Conservation (phyloP, 2,797 vertebrate species). For the Euthynnus affinis region DNA sequence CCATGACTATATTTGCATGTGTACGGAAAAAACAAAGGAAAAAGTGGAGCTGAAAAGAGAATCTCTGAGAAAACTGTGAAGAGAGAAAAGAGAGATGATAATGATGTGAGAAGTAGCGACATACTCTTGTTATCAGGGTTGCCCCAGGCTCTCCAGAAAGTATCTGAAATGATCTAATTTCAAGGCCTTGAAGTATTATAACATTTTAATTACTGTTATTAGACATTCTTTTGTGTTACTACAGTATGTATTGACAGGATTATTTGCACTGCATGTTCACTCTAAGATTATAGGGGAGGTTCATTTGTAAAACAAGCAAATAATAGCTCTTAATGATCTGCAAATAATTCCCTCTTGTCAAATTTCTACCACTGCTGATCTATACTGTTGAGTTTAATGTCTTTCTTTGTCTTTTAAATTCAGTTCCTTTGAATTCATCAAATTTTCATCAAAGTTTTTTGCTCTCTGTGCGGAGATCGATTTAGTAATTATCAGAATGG, state of each 20-base stretch:
- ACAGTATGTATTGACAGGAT: not conserved
- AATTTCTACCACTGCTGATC: not conserved
- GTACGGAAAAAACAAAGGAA: conserved; percentile 15
- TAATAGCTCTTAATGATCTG: not conserved
- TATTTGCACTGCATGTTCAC: not conserved
- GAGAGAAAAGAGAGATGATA: conserved; percentile 7
- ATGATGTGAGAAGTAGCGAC: conserved; percentile 14
- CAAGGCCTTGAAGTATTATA: not conserved
- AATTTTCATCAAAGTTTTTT: not conserved
- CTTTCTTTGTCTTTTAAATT: not conserved
- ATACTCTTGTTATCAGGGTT: not conserved
- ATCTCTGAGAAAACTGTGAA: conserved; percentile 9
- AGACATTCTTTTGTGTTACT: not conserved
- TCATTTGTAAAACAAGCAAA: not conserved
- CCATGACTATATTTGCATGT: conserved; percentile 37
- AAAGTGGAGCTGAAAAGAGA: conserved; percentile 28
- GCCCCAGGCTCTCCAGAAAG: not conserved
- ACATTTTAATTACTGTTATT: not conserved
- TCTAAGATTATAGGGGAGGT: not conserved
- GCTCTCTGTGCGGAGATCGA: not conserved
- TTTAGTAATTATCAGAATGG: not conserved
- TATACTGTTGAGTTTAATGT: not conserved
- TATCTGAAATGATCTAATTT: conserved; percentile 2
- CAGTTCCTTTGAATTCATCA: conserved; percentile 18
- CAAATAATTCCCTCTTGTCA: not conserved